Evolutionary conservation across 2,888 invertebrate species (phyloP).

Genomic region (Nemotelus pantherinus): DNA sequence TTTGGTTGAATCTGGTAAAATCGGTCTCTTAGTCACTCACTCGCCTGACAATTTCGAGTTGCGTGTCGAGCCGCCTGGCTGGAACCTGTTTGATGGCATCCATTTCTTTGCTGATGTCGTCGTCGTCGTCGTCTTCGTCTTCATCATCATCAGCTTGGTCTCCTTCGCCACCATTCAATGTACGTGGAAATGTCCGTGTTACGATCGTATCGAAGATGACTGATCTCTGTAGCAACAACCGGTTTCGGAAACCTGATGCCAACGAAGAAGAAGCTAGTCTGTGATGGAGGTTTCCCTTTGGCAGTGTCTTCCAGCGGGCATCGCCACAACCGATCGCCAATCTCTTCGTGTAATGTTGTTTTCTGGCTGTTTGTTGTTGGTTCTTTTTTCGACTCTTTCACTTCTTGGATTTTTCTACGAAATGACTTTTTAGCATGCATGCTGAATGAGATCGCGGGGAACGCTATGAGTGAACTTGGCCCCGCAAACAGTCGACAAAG

Average conservation of each 20-base stretch:
- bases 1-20: neutral
- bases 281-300: conserved; percentile 21
- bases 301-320: conserved; percentile 13
- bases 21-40: conserved; percentile 9
- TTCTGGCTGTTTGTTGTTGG: conserved; percentile 6
- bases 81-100: conserved; percentile 34
- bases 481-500: neutral
- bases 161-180: neutral
- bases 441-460: conserved; percentile 13
- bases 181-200: neutral
- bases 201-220: conserved; percentile 41
- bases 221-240: conserved; percentile 37
- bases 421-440: conserved; percentile 8
- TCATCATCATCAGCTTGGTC: too few relatives aligned
- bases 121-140: neutral
- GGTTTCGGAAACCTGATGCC: conserved; percentile 43
- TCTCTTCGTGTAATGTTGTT: neutral
- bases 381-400: conserved; percentile 1
- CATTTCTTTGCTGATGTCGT: conserved; percentile 30
- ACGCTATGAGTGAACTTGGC: neutral
- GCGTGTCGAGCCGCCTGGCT: conserved; percentile 5
- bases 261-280: neutral
- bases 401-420: neutral
- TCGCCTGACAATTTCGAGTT: neutral
- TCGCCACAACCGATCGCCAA: conserved; percentile 6